Evolutionary conservation across 2,797 vertebrate genomes (phyloP).

Genomic region (Hydrocynus forskahlii): DNA sequence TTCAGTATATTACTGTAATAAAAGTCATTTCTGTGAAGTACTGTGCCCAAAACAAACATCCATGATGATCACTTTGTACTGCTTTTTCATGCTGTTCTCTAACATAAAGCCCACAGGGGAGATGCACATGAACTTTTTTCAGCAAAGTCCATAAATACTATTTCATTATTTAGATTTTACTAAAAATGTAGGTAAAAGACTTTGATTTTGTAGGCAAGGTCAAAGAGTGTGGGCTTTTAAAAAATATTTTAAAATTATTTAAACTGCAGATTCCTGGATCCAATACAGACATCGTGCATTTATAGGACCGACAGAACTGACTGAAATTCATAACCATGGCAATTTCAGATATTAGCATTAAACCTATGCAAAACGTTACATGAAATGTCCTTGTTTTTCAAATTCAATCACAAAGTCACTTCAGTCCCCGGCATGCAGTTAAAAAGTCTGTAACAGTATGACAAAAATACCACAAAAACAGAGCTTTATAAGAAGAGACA

Average conservation of each 20-base stretch:
- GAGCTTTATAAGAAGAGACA: slow-evolving; percentile 66
- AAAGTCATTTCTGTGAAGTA: too few relatives aligned
- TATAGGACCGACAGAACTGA: too few relatives aligned
- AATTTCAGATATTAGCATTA: not conserved
- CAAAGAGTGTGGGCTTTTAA: not conserved
- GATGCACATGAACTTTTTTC: not conserved
- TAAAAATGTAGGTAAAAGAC: too few relatives aligned
- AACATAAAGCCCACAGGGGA: not conserved
- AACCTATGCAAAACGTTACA: slow-evolving; percentile 4
- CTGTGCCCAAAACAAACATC: too few relatives aligned
- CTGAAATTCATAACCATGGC: not conserved
- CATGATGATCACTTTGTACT: too few relatives aligned
- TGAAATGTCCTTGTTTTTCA: not conserved
- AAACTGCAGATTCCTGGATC: too few relatives aligned
- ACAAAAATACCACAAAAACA: slow-evolving; percentile 66
- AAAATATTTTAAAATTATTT: too few relatives aligned
- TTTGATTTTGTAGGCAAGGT: not conserved
- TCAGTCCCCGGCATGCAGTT: slow-evolving; percentile 56
- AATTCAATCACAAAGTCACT: slow-evolving; percentile 46
- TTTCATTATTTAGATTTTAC: not conserved
- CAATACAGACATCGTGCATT: too few relatives aligned
- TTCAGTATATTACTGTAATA: too few relatives aligned
- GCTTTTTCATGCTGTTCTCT: not conserved
- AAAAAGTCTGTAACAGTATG: slow-evolving; percentile 45
- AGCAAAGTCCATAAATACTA: not conserved